Percentiles rank a stretch among this genome's conserved stretches.
Conservation (phyloP, 2,888 invertebrate species). For the Xylophagus ater region DNA sequence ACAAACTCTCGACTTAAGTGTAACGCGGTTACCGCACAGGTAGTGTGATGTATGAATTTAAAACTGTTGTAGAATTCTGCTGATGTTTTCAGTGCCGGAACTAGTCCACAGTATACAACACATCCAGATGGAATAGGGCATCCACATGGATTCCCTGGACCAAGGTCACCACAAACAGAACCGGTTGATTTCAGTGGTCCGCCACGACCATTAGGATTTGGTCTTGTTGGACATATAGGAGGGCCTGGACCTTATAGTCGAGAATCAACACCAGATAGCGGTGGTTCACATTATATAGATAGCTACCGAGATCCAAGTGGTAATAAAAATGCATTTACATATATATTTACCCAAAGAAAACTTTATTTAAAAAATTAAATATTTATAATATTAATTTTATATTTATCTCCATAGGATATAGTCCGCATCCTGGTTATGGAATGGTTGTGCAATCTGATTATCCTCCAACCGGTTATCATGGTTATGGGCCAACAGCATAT, state of each 20-base stretch:
- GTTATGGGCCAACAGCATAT: constrained; percentile 55
- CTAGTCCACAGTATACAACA: constrained; percentile 49
- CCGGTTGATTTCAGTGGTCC: constrained; percentile 61
- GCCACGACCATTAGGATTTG: constrained; percentile 51
- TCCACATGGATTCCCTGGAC: constrained; percentile 46
- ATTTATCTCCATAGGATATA: constrained; percentile 51
- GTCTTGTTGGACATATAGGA: constrained; percentile 45
- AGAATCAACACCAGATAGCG: constrained; percentile 81
- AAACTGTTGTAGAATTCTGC: constrained; percentile 14
- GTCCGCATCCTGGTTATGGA: constrained; percentile 76
- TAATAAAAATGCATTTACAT: constrained; percentile 36
- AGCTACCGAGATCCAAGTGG: constrained; percentile 78
- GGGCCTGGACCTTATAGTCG: constrained; percentile 63
- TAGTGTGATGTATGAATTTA: constrained; percentile 31
- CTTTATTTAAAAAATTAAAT: constrained; percentile 3
- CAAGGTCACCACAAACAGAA: constrained; percentile 55
- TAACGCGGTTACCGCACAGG: constrained; percentile 78
- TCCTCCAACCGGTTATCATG: constrained; percentile 60
- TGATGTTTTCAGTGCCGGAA: constrained; percentile 38
- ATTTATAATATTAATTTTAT: neutral
- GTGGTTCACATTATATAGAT: constrained; percentile 80
- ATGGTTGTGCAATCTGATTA: constrained; percentile 73
- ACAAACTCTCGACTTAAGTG: constrained; percentile 80
- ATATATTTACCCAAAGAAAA: constrained; percentile 1
- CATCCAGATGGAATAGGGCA: constrained; percentile 39